Percentiles rank a stretch among this genome's conserved stretches.
Evolutionary conservation across 2,113 vertebrate genomes (phyloP).

Genomic region (Gracilinanus agilis): DNA sequence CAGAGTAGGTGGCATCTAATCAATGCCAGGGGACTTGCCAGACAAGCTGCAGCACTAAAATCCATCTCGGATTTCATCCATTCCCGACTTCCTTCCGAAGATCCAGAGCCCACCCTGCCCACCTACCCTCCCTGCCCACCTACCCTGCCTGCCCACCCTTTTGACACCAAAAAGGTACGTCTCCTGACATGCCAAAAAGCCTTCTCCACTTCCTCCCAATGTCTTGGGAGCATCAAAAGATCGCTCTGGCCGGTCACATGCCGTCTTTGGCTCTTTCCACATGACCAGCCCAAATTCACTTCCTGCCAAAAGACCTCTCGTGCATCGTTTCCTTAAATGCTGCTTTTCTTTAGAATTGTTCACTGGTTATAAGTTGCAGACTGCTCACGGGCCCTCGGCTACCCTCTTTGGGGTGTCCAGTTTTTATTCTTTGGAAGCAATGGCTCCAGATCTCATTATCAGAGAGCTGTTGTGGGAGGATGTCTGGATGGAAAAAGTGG

Average conservation of each 20-base stretch:
- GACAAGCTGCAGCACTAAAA: background rate
- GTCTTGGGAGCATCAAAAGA: background rate
- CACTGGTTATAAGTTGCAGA: background rate
- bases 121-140: background rate
- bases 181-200: background rate
- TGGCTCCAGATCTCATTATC: background rate
- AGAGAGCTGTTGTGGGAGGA: background rate
- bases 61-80: background rate
- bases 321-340: background rate
- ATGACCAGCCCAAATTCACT: background rate
- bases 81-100: background rate
- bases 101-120: background rate
- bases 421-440: background rate
- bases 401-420: background rate
- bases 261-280: background rate
- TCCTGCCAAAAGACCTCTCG: background rate
- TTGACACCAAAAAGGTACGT: background rate
- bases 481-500: background rate
- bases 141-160: background rate
- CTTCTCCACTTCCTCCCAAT: background rate
- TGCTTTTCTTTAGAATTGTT: background rate
- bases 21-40: background rate
- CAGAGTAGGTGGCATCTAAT: background rate
- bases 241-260: too few species aligned
- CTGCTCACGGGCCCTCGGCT: background rate